Evolutionary conservation across 2,888 invertebrate species (phyloP), one percentile per base, ranked within the genome.

Genomic region (Folsomia manolachei): DNA sequence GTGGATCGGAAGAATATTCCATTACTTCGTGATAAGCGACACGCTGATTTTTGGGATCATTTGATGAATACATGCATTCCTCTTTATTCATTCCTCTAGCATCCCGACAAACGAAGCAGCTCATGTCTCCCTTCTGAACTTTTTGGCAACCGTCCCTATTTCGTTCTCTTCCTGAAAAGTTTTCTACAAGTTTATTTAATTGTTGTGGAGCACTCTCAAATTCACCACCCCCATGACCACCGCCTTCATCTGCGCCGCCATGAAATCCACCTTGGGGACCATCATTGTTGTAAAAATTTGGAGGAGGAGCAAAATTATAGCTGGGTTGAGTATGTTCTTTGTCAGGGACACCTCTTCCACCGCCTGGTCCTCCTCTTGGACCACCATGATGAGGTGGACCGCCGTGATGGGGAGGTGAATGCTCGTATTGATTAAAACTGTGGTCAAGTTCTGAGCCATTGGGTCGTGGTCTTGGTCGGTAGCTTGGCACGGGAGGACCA

Each of bases 21-120:
- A 89, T 89, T 2, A 62, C 69, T 51, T 61, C 89, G 82, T 89
- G 89, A 81, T 90, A 90, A 19, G 90, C 88, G 78, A 89, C 84
- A 82, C 21, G 7, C 21, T 56, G 88, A 65, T 87, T 86, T 82
- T 88, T 86, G 0, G 90, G 90, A 60, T 89, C 88, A 80, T 89
- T 89, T 0, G 90, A 89, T 9, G 90, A 87, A 83, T 88, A 91
- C 88, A 91, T 90, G 82, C 92, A 92, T 83, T 92, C 91, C 83
- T 92, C 91, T 81, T 91, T 88, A 82, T 90, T 89, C 66, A 89
- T 85, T 0, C 91, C 56, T 66, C 87, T 86, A 78, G 89, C 87
- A 81, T 91, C 90, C 1, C 88, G 84, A 82, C 92, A 92, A 79
- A 89, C 87, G 82, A 88, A 91, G 82, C 92, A 92, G 0, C 90